Evolutionary conservation across 92 coral and sea anemone genomes (phyloP).

Genomic region (Meandrina meandrites): DNA sequence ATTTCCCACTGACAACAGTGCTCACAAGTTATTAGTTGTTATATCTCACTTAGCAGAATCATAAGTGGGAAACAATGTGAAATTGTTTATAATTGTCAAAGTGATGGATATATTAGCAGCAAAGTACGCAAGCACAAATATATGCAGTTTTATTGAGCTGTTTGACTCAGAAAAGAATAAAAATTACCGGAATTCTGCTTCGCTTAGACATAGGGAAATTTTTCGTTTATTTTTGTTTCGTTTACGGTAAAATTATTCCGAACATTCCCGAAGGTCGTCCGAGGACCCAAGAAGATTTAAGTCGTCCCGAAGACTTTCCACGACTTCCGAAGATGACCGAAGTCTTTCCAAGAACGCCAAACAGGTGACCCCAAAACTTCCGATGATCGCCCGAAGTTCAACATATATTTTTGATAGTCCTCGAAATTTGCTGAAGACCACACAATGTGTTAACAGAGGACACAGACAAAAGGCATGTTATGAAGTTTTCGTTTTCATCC

Average conservation of each 20-base stretch:
- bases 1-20: neutral
- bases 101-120: neutral
- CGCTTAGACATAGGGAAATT: too few species aligned
- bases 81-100: neutral
- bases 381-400: neutral
- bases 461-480: too few species aligned
- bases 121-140: neutral
- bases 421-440: neutral
- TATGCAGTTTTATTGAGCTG: neutral
- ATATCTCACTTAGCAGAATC: neutral
- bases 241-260: neutral
- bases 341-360: neutral
- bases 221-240: neutral
- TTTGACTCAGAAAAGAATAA: too few species aligned
- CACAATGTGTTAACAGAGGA: neutral
- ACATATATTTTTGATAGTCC: neutral
- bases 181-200: too few species aligned
- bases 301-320: neutral
- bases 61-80: neutral
- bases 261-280: neutral
- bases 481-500: too few species aligned
- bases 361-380: neutral
- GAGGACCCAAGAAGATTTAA: neutral
- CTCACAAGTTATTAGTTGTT: neutral
- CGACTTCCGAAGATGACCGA: neutral